Evolutionary conservation across 2,113 vertebrate species (phyloP), one percentile per base, ranked within the genome.

Genomic region (Macaca nemestrina): DNA sequence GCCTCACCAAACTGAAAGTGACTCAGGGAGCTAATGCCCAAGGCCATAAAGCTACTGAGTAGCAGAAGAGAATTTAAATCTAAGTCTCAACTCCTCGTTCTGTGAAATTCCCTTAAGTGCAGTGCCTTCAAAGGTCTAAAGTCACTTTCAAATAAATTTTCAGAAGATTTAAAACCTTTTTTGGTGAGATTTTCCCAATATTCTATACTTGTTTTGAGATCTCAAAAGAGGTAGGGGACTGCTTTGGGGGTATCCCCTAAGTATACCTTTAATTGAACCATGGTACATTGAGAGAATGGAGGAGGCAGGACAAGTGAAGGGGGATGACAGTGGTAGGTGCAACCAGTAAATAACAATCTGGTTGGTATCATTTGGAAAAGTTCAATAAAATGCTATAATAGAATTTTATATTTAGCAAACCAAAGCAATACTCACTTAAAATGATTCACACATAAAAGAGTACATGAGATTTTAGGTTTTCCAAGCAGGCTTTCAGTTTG

Each of bases 341-440:
- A 50, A 14, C 27, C 17, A 67, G 35, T 32, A 45, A 7, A 79
- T 76, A 4, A 22, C 8, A 67, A 43, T 35, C 23, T 70, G 50
- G 48, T n/a, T 32, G 11, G 2, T 16, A 16, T 48, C 17, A 40
- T 72, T 84, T 59, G 30, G 61, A 95, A 88, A 92, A 20, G 59
- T 40, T n/a, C 55, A 5, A 45, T 7, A 80, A 78, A 93, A 70
- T 48, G 75, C 25, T 73, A 6, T 2, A 55, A 61, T 2, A 23
- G 38, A 59, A 92, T 32, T 95, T 73, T 17, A 12, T 52, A 50
- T n/a, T 70, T 95, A n/a, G 35, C 83, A 90, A 96, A 92, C 14
- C 89, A 96, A 84, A 68, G 64, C 1, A 68, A 55, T 22, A 27
- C 2, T 11, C 43, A 75, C 9, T 80, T 59, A 83, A 93, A 91